Evolutionary conservation across 2,113 vertebrate genomes (phyloP).

Genomic region (Petrocephalus microphthalmus): DNA sequence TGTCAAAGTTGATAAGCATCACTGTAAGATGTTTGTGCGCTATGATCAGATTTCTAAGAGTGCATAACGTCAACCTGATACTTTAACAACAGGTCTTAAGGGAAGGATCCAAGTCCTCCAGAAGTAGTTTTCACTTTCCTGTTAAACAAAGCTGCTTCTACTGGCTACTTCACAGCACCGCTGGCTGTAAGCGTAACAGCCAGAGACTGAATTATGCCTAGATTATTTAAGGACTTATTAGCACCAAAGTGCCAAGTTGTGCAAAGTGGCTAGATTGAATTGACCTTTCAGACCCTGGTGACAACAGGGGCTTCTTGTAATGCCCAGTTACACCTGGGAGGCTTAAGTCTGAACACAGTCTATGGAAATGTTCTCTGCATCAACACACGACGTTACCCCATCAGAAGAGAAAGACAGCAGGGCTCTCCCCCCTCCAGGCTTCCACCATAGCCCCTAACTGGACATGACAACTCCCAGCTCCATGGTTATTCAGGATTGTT

Average conservation of each 20-base stretch:
- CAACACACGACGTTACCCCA: neutral
- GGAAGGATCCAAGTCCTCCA: neutral
- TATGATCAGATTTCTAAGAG: neutral
- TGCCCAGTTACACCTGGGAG: neutral
- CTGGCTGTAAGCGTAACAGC: neutral
- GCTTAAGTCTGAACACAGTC: neutral
- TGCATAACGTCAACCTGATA: neutral
- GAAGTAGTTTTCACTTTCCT: neutral
- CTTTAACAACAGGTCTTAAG: neutral
- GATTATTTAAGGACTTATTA: neutral
- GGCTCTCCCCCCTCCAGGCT: neutral
- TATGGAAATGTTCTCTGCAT: neutral
- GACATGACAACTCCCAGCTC: conserved; percentile 23
- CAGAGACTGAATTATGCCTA: neutral
- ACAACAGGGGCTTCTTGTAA: neutral
- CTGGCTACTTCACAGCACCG: neutral
- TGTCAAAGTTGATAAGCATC: neutral
- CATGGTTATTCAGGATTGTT: conserved; percentile 4
- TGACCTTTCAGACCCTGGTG: neutral
- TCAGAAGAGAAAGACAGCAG: neutral
- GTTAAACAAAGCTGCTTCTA: neutral
- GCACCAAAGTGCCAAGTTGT: neutral
- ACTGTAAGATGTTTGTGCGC: neutral
- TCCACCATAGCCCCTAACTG: conserved; percentile 18
- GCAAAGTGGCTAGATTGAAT: neutral